A percentile compares a stretch with the other conserved stretches of the same genome.
Evolutionary conservation across 2,888 invertebrate genomes (phyloP).

Genomic region (Venustoraphidia nigricollis): DNA sequence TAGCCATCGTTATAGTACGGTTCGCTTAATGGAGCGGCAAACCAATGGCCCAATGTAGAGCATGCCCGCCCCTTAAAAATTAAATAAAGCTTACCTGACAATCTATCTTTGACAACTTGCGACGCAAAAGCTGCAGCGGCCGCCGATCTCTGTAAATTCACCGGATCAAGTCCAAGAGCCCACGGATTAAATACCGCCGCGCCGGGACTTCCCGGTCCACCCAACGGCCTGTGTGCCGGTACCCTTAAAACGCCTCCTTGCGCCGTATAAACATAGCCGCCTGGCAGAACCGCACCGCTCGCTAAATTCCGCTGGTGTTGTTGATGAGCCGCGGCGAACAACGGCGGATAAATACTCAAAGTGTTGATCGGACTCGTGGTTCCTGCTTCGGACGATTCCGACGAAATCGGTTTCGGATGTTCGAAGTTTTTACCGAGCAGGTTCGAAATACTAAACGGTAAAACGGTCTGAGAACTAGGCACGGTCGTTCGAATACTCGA

Average conservation of each 20-base stretch:
- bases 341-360: conserved; percentile 11
- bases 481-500: conserved; percentile 30
- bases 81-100: conserved; percentile 49
- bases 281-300: conserved; percentile 24
- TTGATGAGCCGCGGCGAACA: conserved; percentile 7
- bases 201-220: conserved; percentile 30
- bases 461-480: conserved; percentile 32
- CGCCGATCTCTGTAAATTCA: conserved; percentile 47
- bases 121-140: conserved; percentile 61
- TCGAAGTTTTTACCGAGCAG: conserved; percentile 62
- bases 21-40: not conserved
- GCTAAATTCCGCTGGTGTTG: conserved; percentile 20
- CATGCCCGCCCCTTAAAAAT: no score
- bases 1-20: not conserved
- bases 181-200: conserved; percentile 26
- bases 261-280: conserved; percentile 29
- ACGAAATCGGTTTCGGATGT: conserved; percentile 31
- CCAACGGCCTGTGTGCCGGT: conserved; percentile 60
- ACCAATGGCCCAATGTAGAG: no score
- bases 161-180: conserved; percentile 37
- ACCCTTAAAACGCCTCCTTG: conserved; percentile 63
- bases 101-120: conserved; percentile 68
- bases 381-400: conserved; percentile 18
- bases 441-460: conserved; percentile 72
- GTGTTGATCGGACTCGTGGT: conserved; percentile 19